Evolutionary conservation across 2,888 invertebrate genomes (phyloP), one percentile per base, ranked within the genome.

Genomic region (Yponomeuta cagnagella): DNA sequence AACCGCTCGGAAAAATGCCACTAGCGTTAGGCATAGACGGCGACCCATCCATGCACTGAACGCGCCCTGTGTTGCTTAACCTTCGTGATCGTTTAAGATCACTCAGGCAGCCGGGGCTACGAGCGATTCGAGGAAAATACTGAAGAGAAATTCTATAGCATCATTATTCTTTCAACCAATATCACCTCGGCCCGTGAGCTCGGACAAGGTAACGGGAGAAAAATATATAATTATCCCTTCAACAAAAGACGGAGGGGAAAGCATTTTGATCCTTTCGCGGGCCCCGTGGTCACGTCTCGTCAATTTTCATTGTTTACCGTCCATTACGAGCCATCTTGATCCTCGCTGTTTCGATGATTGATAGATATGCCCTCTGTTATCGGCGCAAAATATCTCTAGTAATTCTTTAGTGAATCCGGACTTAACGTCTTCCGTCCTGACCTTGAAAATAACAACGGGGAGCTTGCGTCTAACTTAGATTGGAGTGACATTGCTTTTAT

Each of bases 261-360:
- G 76, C 75, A 76, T 79, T 77, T 79, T 83, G 83, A 90, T 87
- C 89, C 86, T 74, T 74, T 74, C 73, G 72, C 74, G 74, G 75
- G 72, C 74, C 76, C 79, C 77, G 79, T 76, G 81, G 81, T 81
- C 89, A 89, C 89, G 89, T 85, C 81, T 77, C 78, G 75, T 76
- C 73, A 74, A 76, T 76, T 79, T 79, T 30, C 80, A 82, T 83
- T 88, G 80, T 88, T 89, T 89, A 79, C 78, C 78, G 84, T 81
- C 89, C 89, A 89, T 90, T 90, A 89, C 84, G 88, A 89, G 89
- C 88, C 84, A 71, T 79, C 80, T 78, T 85, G 84, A 88, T 87
- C 87, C 85, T 71, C 72, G 72, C 37, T 70, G 23, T 70, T 48
- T 31, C 10, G 68, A 2, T 31, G 68, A 37, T 68, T 68, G 68